These are phyloP conservation scores for Amiota minor DNA, from an alignment of 2,888 invertebrate genomes.

Conservation along the genomic window DNA sequence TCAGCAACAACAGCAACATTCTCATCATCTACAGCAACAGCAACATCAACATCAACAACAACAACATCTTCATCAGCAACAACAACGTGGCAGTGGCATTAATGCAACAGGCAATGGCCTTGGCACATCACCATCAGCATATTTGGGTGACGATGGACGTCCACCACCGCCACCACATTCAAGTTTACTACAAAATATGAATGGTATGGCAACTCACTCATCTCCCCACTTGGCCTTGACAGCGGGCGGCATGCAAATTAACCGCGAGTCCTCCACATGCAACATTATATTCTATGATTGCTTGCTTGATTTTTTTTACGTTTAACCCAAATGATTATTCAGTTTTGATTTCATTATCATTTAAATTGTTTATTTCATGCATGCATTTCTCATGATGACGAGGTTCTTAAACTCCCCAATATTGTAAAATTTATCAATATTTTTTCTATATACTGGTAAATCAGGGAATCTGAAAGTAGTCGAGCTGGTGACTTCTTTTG, in stretches of 20 bases:
- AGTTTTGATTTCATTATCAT: too few species aligned
- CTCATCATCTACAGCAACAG: conserved; percentile 39
- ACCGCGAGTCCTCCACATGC: not conserved
- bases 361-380: too few species aligned
- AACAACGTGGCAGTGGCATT: conserved; percentile 44
- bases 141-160: conserved; percentile 76
- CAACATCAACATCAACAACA: conserved; percentile 19
- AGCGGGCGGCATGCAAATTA: too few species aligned
- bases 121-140: conserved; percentile 58
- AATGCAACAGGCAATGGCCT: conserved; percentile 62
- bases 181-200: conserved; percentile 81
- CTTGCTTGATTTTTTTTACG: not conserved
- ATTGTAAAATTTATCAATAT: too few species aligned
- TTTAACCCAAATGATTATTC: not conserved
- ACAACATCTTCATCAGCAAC: conserved; percentile 32
- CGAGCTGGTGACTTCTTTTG: too few species aligned
- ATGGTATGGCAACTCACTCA: conserved; percentile 50
- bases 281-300: not conserved
- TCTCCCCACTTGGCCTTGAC: too few species aligned
- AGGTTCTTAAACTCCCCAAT: too few species aligned
- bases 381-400: too few species aligned
- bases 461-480: too few species aligned
- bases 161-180: conserved; percentile 82
- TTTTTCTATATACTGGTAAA: too few species aligned
- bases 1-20: conserved; percentile 46